Evolutionary conservation across 2,797 vertebrate species (phyloP), one percentile per base, ranked within the genome.

Genomic region (Brotula barbata): DNA sequence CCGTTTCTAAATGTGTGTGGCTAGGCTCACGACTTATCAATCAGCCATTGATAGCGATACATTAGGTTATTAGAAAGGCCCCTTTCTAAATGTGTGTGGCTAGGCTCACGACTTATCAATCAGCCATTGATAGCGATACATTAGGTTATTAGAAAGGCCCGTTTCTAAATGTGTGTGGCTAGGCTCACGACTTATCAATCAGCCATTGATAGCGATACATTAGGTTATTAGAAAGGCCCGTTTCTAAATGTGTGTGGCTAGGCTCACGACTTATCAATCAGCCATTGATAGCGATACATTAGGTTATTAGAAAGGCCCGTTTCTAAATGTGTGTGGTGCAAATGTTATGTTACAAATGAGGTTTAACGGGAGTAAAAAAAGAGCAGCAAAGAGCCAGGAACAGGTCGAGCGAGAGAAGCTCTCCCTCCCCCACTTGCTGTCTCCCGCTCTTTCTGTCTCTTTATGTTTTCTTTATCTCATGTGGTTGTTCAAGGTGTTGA

Each of bases 401-500:
- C 33, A 47, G 39, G n/a, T 42, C 73, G 20, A 48, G 45, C 73
- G 20, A 48, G 45, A 70, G 37, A 41, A 65, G 54, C 19, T 23
- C 15, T 16, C 52, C 50, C 42, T 22, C 10, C 44, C 37, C 41
- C 50, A 25, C 41, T 9, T 3, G 6, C 9, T 14, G 23, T 73
- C 50, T 72, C 71, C 68, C n/a, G 19, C 72, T 67, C 70, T 40
- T 58, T 71, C 39, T n/a, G n/a, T n/a, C 72, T 67, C 70, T 71
- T 20, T 53, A 6, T 46, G 15, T 20, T 20, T 41, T 21, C 28
- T 64, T 17, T 21, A 2, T 70, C 39, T 75, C 14, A 42, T 68
- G 69, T 80, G 76, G 67, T 52, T 76, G 71, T 73, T 33, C 56
- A 52, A 77, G 66, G 40, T 19, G 66, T 67, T 64, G 17, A 73